phyloP scores from a whole-genome alignment of 2,888 invertebrate genomes.

The Drosophila flavopinicola region DNA sequence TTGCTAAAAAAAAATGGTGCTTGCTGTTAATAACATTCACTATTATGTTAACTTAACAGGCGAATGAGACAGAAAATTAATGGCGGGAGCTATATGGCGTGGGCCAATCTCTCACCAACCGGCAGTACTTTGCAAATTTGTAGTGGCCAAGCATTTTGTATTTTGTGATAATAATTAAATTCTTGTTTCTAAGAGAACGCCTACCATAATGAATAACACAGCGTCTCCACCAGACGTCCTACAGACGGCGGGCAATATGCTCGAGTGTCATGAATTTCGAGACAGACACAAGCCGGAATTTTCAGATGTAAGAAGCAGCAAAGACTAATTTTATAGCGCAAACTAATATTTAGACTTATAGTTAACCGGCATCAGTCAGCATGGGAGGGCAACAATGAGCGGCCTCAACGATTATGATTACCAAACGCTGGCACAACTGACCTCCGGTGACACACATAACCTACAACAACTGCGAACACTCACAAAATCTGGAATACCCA shows the following conservation, averaged over 20 bases:
- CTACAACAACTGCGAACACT: conserved; percentile 92
- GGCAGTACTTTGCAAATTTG: conserved; percentile 43
- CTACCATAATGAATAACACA: conserved; percentile 68
- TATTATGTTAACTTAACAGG: conserved; percentile 16
- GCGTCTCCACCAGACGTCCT: conserved; percentile 87
- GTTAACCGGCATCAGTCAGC: conserved; percentile 88
- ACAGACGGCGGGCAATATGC: conserved; percentile 91
- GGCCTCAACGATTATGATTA: conserved; percentile 96
- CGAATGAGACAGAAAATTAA: conserved; percentile 35
- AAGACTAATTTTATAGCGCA: not conserved
- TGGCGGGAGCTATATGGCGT: conserved; percentile 62
- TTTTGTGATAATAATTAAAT: conserved; percentile 7
- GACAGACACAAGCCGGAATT: conserved; percentile 82
- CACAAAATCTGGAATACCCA: conserved; percentile 94
- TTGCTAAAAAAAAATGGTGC: too few relatives aligned
- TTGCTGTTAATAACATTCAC: conserved; percentile 24
- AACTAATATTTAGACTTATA: conserved; percentile 65
- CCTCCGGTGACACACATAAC: conserved; percentile 87
- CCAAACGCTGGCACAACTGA: conserved; percentile 90
- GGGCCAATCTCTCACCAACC: conserved; percentile 44
- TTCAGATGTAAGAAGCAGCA: conserved; percentile 76
- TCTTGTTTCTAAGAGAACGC: not conserved
- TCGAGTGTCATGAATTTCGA: conserved; percentile 88
- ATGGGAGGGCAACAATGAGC: conserved; percentile 92
- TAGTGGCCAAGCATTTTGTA: conserved; percentile 1